Conservation (phyloP, 2,797 vertebrate genomes). For the Microcaecilia unicolor region DNA sequence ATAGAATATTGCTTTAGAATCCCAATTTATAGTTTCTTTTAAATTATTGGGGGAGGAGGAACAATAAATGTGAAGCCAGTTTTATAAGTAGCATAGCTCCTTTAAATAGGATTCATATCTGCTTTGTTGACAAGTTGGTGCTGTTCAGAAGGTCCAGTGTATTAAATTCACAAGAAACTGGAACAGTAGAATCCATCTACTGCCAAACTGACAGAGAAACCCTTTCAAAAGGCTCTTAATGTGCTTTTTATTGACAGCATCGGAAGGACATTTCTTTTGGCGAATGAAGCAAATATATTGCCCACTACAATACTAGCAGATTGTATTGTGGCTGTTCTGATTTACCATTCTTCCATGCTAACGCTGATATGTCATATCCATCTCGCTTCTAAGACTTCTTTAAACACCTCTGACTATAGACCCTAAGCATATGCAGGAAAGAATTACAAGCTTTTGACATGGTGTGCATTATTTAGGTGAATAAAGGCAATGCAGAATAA, state of each 20-base stretch:
- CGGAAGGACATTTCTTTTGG: conserved; percentile 35
- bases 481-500: conserved; percentile 33
- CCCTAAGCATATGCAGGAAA: conserved; percentile 4
- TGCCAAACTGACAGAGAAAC: conserved; percentile 66
- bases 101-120: conserved; percentile 74
- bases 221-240: conserved; percentile 62
- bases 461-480: conserved; percentile 45
- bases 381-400: conserved; percentile 6
- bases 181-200: conserved; percentile 55
- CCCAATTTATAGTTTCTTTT: conserved; percentile 57
- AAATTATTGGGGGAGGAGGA: conserved; percentile 48
- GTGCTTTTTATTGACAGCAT: conserved; percentile 65
- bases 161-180: conserved; percentile 68
- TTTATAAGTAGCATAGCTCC: conserved; percentile 59
- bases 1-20: conserved; percentile 74
- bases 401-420: conserved; percentile 6
- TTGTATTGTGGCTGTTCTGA: conserved; percentile 16
- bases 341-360: conserved; percentile 10
- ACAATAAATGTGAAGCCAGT: conserved; percentile 59
- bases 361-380: conserved; percentile 10
- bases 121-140: conserved; percentile 63
- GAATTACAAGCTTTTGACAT: conserved; percentile 24
- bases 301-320: too few relatives aligned
- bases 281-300: conserved; percentile 37
- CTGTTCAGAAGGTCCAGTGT: conserved; percentile 60